A percentile compares a stretch with the other conserved stretches of the same genome.
Conservation (phyloP, 2,113 vertebrate species). For the Delphinus delphis region DNA sequence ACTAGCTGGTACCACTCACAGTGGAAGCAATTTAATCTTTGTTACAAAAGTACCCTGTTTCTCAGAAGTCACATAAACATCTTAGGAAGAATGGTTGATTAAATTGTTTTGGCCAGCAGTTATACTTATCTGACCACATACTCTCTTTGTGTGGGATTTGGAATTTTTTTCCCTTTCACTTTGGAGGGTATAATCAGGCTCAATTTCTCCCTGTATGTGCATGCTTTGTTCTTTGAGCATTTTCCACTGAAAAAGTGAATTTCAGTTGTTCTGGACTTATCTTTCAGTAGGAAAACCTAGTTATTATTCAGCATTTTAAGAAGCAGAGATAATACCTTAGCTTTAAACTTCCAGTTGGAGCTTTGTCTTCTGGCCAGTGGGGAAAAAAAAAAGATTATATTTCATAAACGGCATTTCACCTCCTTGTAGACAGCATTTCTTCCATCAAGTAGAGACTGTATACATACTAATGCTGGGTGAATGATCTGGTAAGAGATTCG, state of each 20-base stretch:
- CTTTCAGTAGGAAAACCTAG: constrained; percentile 67
- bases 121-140: constrained; percentile 51
- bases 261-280: constrained; percentile 57
- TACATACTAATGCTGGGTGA: background rate
- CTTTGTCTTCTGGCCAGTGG: constrained; percentile 53
- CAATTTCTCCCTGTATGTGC: constrained; percentile 50
- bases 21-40: constrained; percentile 65
- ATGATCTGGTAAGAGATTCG: background rate
- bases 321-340: constrained; percentile 53
- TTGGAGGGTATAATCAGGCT: constrained; percentile 57
- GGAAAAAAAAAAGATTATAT: constrained; percentile 25
- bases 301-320: constrained; percentile 64
- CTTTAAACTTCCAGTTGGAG: constrained; percentile 64
- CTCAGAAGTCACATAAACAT: constrained; percentile 49
- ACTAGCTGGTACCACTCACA: constrained; percentile 68
- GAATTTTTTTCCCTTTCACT: background rate
- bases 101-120: constrained; percentile 58
- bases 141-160: constrained; percentile 44
- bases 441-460: background rate
- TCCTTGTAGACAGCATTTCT: background rate
- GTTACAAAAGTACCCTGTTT: constrained; percentile 59
- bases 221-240: constrained; percentile 63
- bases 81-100: constrained; percentile 55
- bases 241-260: constrained; percentile 67
- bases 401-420: background rate